Evolutionary conservation across 2,888 invertebrate genomes (phyloP).

Genomic region (Theodoxus fluviatilis): DNA sequence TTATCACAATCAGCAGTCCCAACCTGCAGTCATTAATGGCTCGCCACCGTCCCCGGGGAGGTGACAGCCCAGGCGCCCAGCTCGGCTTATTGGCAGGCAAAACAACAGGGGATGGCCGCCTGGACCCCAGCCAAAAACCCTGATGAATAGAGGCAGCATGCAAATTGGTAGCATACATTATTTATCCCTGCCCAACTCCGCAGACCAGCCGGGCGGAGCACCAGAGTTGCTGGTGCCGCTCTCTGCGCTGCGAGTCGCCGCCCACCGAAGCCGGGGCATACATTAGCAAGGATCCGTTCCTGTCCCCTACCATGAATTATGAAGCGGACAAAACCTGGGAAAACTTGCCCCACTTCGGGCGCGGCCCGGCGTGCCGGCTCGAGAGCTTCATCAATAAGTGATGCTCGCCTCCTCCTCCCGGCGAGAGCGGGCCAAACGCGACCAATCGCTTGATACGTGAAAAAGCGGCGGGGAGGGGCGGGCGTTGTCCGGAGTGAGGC

Average conservation of each 20-base stretch:
- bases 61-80: conserved; percentile 24
- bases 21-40: conserved; percentile 31
- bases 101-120: conserved; percentile 10
- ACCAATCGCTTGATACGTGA: no score
- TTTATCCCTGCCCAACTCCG: conserved; percentile 23
- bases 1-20: conserved; percentile 30
- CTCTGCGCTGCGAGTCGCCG: neutral
- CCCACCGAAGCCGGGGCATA: neutral
- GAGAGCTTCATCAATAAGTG: no score
- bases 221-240: no score
- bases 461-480: no score
- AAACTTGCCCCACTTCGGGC: no score
- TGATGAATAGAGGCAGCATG: conserved; percentile 23
- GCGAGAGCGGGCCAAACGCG: no score
- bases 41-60: conserved; percentile 28
- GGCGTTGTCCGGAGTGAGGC: no score
- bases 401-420: no score
- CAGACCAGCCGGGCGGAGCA: no score
- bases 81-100: conserved; percentile 25
- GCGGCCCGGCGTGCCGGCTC: no score
- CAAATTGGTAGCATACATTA: conserved; percentile 29
- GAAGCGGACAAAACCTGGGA: no score
- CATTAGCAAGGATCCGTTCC: neutral
- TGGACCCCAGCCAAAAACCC: conserved; percentile 14
- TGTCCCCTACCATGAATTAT: no score